These are phyloP conservation scores for Hirtodrosophila alboralis DNA, from an alignment of 2,888 invertebrate genomes.

Conservation along the genomic window DNA sequence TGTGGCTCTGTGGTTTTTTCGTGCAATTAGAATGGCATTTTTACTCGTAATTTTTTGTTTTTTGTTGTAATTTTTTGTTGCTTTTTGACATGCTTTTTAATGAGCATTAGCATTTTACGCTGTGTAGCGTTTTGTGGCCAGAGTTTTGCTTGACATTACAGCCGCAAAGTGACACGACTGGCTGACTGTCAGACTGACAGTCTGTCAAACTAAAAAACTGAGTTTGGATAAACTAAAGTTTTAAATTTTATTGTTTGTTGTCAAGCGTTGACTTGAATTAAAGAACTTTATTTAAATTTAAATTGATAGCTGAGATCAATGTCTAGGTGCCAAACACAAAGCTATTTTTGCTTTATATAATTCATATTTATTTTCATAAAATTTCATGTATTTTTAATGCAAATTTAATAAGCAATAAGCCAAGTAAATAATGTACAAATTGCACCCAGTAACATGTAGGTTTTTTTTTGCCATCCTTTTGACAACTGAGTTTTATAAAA, in stretches of 20 bases:
- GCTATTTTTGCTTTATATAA: too few species aligned
- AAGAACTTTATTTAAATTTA: too few species aligned
- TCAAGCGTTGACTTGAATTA: too few species aligned
- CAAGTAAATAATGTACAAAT: too few species aligned
- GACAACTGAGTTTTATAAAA: too few species aligned
- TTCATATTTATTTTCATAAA: too few species aligned
- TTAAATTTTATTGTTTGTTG: slow-evolving; percentile 13
- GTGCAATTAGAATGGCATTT: slow-evolving; percentile 53
- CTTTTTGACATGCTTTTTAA: slow-evolving; percentile 62
- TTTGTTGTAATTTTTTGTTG: slow-evolving; percentile 9
- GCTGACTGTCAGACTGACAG: slow-evolving; percentile 17
- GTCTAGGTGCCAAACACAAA: too few species aligned
- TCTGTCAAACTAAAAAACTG: slow-evolving; percentile 10
- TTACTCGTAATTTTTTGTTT: slow-evolving; percentile 22
- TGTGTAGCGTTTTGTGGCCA: slow-evolving; percentile 21
- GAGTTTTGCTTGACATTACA: slow-evolving; percentile 29
- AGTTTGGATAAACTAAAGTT: slow-evolving; percentile 11
- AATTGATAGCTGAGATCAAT: too few species aligned
- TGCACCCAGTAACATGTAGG: too few species aligned
- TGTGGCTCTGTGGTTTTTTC: slow-evolving; percentile 46
- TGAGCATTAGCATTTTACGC: slow-evolving; percentile 60
- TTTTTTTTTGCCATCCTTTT: too few species aligned
- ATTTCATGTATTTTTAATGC: too few species aligned
- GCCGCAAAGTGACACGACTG: slow-evolving; percentile 28
- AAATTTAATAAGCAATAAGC: too few species aligned